Evolutionary conservation across 2,113 vertebrate species (phyloP).

Genomic region (Pithys albifrons): DNA sequence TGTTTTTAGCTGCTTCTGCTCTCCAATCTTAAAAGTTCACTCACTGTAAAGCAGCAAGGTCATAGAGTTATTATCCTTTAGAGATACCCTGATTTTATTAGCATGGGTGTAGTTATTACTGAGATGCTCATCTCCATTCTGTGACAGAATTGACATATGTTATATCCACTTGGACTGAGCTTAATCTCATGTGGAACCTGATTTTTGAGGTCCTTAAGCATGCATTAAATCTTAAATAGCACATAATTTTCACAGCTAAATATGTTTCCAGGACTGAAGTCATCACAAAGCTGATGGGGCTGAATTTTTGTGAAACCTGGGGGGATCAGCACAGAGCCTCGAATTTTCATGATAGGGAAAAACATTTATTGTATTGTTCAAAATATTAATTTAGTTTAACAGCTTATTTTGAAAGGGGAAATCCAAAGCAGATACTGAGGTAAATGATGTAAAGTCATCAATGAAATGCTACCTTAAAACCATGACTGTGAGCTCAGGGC

Average conservation of each 20-base stretch:
- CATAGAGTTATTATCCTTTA: neutral
- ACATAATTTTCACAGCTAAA: neutral
- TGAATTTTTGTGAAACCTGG: neutral
- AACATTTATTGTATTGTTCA: neutral
- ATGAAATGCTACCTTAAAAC: neutral
- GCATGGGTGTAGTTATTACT: neutral
- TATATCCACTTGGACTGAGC: neutral
- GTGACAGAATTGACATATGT: conserved; percentile 1
- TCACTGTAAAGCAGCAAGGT: neutral
- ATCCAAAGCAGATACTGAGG: neutral
- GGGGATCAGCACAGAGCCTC: neutral
- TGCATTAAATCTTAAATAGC: neutral
- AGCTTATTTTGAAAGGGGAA: neutral
- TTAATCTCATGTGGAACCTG: neutral
- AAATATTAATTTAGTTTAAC: neutral
- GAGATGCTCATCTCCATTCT: neutral
- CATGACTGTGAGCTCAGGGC: neutral
- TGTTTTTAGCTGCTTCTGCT: neutral
- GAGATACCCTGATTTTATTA: conserved; percentile 13
- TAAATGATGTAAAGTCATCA: neutral
- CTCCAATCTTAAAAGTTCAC: neutral
- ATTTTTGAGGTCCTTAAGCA: neutral
- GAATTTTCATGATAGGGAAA: neutral
- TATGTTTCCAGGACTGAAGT: neutral
- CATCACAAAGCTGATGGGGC: neutral